Percentiles rank a stretch among this genome's conserved stretches.
Conservation (phyloP, 1,140 invertebrate genomes). For the Drusus annulatus region DNA sequence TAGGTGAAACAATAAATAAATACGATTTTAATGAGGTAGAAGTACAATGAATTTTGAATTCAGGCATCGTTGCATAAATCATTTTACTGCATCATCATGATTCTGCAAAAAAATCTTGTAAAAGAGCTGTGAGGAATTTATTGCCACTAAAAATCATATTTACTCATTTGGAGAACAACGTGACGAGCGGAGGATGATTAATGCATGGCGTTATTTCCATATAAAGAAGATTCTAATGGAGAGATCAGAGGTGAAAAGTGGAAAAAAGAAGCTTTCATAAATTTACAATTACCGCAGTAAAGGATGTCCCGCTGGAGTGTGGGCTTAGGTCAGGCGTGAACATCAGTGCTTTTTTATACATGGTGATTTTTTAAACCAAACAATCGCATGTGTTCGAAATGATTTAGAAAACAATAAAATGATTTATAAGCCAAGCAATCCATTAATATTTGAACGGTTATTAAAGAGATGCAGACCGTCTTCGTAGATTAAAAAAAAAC, state of each 20-base stretch:
- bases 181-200: not conserved
- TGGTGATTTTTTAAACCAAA: too few species aligned
- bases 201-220: constrained; percentile 16
- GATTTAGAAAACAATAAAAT: not conserved
- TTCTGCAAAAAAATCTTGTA: too few species aligned
- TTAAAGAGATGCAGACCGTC: too few species aligned
- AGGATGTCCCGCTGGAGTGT: not conserved
- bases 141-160: not conserved
- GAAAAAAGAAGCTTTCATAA: constrained; percentile 5
- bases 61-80: too few species aligned
- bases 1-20: too few species aligned
- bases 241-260: constrained; percentile 7
- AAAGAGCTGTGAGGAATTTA: not conserved
- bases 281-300: not conserved
- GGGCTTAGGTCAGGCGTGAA: not conserved
- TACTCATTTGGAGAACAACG: constrained; percentile 18
- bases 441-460: too few species aligned
- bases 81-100: too few species aligned
- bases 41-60: too few species aligned
- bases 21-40: too few species aligned
- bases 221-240: constrained; percentile 14
- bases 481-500: too few species aligned
- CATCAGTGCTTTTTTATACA: not conserved
- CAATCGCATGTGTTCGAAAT: not conserved
- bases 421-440: too few species aligned